Evolutionary conservation across 1,140 invertebrate genomes (phyloP).

Genomic region (Gonioctena quinquepunctata): DNA sequence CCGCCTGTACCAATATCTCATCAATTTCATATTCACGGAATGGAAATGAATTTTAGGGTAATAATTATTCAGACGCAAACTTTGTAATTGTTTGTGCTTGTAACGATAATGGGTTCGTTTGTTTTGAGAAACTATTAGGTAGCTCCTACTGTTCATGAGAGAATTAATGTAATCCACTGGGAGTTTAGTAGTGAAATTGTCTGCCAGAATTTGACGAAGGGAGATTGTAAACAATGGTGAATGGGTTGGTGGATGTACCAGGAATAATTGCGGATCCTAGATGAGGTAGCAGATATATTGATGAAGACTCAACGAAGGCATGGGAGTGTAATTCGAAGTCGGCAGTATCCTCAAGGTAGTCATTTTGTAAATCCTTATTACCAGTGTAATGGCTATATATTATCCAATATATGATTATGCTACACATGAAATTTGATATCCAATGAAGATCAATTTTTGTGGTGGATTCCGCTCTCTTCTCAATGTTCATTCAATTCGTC

Average conservation of each 20-base stretch:
- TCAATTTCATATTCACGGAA: background rate
- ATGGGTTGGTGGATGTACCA: background rate
- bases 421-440: too few relatives aligned
- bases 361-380: too few relatives aligned
- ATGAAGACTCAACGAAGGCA: too few relatives aligned
- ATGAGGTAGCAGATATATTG: too few relatives aligned
- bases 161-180: background rate
- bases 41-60: background rate
- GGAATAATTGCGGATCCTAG: too few relatives aligned
- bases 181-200: background rate
- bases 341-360: too few relatives aligned
- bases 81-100: conserved; percentile 2
- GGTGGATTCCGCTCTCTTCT: too few relatives aligned
- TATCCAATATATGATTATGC: too few relatives aligned
- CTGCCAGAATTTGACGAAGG: background rate
- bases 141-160: background rate
- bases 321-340: too few relatives aligned
- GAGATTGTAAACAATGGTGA: background rate
- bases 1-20: background rate
- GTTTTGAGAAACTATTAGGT: conserved; percentile 8
- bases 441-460: too few relatives aligned
- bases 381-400: too few relatives aligned
- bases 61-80: conserved; percentile 2
- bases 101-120: background rate
- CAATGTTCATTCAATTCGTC: too few relatives aligned